Evolutionary conservation across 2,888 invertebrate species (phyloP), one percentile per base, ranked within the genome.

Genomic region (Camptogramma bilineatum): DNA sequence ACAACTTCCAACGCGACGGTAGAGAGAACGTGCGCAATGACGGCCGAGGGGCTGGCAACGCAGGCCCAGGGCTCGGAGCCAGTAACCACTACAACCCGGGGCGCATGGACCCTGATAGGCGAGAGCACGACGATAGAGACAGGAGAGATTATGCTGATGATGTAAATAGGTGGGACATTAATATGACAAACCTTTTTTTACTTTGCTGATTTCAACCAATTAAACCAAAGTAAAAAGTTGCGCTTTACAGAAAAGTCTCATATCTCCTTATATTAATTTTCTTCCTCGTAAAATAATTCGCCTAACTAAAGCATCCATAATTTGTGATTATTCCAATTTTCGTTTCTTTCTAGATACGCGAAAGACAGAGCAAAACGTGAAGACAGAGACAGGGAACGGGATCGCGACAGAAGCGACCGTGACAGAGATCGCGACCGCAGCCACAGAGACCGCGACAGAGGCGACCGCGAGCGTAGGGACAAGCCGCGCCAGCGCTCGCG

Each of bases 91-190:
- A 85, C 80, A 83, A 84, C 70, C 84, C 87, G 0, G 80, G 80
- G 19, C 78, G 86, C 46, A 79, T 77, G 75, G 91, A 91, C 66
- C 68, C 82, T 0, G 91, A 90, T 77, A 78, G 88, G 0, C 83
- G 92, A 42, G 92, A 91, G 42, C 92, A 92, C 63, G 92, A 93
- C 66, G 92, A 93, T 71, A 77, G 92, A 16, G 92, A 92, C 66
- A 79, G 83, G 44, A 76, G 89, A 2, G 91, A 91, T 73, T 91
- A 92, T 58, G 85, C 85, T 1, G 91, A 92, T 0, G 90, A 90
- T 24, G 42, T 66, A 13, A 62, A 55, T 60, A 87, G 86, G 87
- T 88, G 42, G 53, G 52, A 13, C 31, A 39, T 13, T 13, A 39
- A 13, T 13, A 2, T 10, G 1, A 34, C 34, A 34, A 31, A 31